Percentiles rank a stretch among this genome's conserved stretches.
Evolutionary conservation across 64 coral and sea anemone species (phyloP).

Genomic region (Montipora foliosa): DNA sequence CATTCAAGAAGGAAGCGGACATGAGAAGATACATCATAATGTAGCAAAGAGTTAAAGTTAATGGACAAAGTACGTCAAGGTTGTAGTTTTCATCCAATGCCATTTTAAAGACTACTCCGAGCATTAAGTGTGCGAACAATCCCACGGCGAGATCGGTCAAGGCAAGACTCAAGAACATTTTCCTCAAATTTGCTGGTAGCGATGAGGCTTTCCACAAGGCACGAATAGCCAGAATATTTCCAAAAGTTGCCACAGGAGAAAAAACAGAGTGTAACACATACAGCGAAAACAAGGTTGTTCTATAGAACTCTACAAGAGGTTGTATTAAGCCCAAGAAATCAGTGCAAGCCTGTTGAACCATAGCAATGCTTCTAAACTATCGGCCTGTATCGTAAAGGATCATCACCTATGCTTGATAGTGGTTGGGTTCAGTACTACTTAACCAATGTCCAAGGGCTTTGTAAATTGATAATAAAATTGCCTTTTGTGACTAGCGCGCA

Average conservation of each 20-base stretch:
- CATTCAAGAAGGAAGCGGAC: not conserved
- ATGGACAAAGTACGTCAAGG: not conserved
- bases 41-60: not conserved
- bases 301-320: too few species aligned
- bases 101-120: not conserved
- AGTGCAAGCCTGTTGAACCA: too few species aligned
- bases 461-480: too few species aligned
- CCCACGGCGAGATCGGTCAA: not conserved
- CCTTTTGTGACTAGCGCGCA: too few species aligned
- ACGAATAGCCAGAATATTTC: not conserved
- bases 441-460: too few species aligned
- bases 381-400: too few species aligned
- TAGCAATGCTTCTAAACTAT: too few species aligned
- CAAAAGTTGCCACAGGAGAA: not conserved
- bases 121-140: conserved; percentile 15
- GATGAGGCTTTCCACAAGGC: not conserved
- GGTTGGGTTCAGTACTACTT: too few species aligned
- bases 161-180: too few species aligned
- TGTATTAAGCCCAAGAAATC: too few species aligned
- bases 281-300: too few species aligned
- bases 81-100: not conserved
- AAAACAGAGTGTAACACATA: not conserved
- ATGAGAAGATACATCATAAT: not conserved
- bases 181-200: not conserved
- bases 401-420: too few species aligned